Evolutionary conservation across 2,888 invertebrate genomes (phyloP).

Genomic region (Adelognathus sp.): DNA sequence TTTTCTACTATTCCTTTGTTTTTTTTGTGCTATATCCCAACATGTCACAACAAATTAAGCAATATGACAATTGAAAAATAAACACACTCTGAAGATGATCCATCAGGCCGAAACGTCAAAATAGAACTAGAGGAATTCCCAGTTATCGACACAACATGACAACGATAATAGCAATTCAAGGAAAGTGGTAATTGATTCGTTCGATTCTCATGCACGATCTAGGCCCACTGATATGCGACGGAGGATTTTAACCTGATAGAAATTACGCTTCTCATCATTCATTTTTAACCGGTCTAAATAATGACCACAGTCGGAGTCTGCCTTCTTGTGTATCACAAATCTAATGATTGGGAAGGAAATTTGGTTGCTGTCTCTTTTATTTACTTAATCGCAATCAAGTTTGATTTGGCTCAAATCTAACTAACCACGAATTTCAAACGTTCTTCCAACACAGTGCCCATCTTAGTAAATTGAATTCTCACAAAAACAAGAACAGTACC

Average conservation of each 20-base stretch:
- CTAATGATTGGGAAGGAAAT: not conserved
- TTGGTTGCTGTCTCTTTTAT: not conserved
- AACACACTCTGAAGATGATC: no score
- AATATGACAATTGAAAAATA: not conserved
- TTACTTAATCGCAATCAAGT: not conserved
- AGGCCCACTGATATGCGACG: conserved; percentile 30
- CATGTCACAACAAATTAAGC: no score
- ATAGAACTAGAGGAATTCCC: no score
- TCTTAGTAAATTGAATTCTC: not conserved
- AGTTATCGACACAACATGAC: not conserved
- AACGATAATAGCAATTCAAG: conserved; percentile 19
- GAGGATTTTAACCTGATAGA: not conserved
- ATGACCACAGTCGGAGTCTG: not conserved
- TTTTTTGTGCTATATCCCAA: no score
- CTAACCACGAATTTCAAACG: not conserved
- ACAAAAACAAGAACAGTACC: not conserved
- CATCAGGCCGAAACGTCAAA: no score
- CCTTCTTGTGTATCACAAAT: not conserved
- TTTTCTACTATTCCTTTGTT: no score
- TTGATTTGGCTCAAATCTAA: not conserved
- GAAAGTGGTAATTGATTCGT: conserved; percentile 20
- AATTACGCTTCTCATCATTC: not conserved
- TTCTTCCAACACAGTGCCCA: not conserved
- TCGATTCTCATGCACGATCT: conserved; percentile 43
- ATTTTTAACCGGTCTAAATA: not conserved